phyloP scores from a whole-genome alignment of 2,888 invertebrate genomes.

The Parthenolecanium corni region DNA sequence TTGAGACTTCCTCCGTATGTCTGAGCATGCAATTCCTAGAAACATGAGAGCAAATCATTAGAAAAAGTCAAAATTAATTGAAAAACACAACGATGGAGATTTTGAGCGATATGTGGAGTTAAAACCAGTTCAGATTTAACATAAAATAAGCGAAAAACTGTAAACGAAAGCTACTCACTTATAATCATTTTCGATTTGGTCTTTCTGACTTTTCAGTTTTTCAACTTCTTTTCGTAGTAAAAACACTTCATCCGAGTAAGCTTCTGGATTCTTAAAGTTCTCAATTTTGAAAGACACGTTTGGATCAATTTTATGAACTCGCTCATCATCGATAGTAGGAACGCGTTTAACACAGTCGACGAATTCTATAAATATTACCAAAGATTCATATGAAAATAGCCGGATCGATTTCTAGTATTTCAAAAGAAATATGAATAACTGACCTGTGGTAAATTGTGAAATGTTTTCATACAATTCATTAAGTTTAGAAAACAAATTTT shows the following conservation, averaged over 20 bases:
- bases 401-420: background rate
- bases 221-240: background rate
- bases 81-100: no score
- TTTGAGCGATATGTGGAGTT: no score
- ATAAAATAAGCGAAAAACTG: no score
- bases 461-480: slow-evolving; percentile 5
- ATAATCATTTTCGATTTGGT: background rate
- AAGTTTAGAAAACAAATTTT: slow-evolving; percentile 9
- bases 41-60: background rate
- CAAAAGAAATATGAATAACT: background rate
- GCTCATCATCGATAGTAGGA: background rate
- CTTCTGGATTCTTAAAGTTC: background rate
- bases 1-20: background rate
- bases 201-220: background rate
- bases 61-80: background rate
- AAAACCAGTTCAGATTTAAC: no score
- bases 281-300: slow-evolving; percentile 16
- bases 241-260: slow-evolving; percentile 3
- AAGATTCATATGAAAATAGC: no score
- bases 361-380: slow-evolving; percentile 15
- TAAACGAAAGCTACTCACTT: slow-evolving; percentile 8
- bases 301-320: slow-evolving; percentile 1
- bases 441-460: slow-evolving; percentile 14
- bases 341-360: slow-evolving; percentile 6
- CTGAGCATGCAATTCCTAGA: background rate